phyloP scores from a whole-genome alignment of 2,888 invertebrate species.

The Tryphoninae sp. region DNA sequence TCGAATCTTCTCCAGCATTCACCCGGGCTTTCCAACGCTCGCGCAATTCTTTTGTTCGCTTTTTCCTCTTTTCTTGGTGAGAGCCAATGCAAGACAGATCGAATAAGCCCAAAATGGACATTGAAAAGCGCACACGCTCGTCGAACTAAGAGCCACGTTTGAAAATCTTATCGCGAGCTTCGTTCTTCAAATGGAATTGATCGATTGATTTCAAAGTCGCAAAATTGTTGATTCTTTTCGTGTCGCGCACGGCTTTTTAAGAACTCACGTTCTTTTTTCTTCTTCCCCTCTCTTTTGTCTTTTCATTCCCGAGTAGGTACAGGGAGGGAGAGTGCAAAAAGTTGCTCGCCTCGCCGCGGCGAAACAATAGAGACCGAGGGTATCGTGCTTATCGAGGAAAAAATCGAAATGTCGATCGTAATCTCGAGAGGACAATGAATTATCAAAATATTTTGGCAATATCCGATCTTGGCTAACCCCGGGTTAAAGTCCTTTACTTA shows the following conservation, averaged over 20 bases:
- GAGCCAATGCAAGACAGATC: too few species aligned
- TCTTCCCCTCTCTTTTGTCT: background rate
- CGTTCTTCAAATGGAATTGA: too few species aligned
- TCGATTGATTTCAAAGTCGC: too few species aligned
- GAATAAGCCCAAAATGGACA: too few species aligned
- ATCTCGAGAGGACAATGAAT: slow-evolving; percentile 8
- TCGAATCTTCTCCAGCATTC: slow-evolving; percentile 22
- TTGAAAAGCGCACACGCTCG: too few species aligned
- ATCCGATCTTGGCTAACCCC: background rate
- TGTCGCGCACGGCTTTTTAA: background rate
- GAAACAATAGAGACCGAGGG: background rate
- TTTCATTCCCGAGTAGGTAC: background rate
- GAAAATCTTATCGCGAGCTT: too few species aligned
- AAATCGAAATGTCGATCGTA: background rate
- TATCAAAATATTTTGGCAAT: background rate
- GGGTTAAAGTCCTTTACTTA: background rate
- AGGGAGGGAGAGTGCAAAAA: background rate
- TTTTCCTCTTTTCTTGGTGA: too few species aligned
- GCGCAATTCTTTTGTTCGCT: too few species aligned
- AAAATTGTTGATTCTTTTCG: background rate
- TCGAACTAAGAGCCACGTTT: too few species aligned
- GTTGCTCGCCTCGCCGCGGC: background rate
- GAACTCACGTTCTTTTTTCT: background rate
- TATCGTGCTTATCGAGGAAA: background rate
- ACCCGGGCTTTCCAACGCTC: background rate